These are phyloP conservation scores for Penaeus vannamei DNA, from an alignment of 1,140 invertebrate species.

Conservation along the genomic window DNA sequence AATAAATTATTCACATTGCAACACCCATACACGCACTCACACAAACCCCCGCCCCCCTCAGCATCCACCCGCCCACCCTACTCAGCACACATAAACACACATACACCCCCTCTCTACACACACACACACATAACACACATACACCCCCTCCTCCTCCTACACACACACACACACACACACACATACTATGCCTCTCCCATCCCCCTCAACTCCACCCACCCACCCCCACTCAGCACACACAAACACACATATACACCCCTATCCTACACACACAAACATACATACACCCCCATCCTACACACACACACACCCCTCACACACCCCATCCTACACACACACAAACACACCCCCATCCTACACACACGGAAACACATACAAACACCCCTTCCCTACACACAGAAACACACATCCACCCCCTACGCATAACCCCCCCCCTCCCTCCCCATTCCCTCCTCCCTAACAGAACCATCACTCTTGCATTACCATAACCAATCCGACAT, in stretches of 20 bases:
- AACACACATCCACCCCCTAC: too few relatives aligned
- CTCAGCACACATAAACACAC: too few relatives aligned
- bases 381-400: neutral
- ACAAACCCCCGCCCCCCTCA: conserved; percentile 20
- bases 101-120: neutral
- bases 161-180: conserved; percentile 42
- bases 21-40: neutral
- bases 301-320: neutral
- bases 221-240: neutral
- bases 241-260: too few relatives aligned
- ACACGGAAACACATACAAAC: conserved; percentile 37
- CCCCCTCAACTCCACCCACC: too few relatives aligned
- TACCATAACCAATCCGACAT: too few relatives aligned
- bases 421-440: too few relatives aligned
- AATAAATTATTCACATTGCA: too few relatives aligned
- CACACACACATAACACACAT: neutral
- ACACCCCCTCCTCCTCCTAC: neutral
- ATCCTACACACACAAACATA: too few relatives aligned
- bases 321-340: conserved; percentile 5
- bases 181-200: neutral
- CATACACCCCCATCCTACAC: neutral
- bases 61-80: too few relatives aligned
- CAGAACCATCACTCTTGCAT: too few relatives aligned
- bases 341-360: too few relatives aligned
- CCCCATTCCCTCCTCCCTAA: too few relatives aligned